phyloP scores from a whole-genome alignment of 1,140 invertebrate genomes.

The Helicoverpa armigera region DNA sequence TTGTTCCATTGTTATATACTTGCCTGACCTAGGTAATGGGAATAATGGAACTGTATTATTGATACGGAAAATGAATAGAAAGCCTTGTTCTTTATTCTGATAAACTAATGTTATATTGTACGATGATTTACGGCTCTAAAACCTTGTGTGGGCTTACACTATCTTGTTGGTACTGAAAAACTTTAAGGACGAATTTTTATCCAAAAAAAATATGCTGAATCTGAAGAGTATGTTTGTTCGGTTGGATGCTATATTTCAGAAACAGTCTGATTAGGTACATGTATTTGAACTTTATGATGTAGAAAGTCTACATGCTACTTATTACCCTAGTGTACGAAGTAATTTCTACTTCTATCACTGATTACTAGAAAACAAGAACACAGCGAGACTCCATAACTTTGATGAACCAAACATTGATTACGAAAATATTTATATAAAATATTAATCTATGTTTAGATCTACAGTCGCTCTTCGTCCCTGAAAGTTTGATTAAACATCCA shows the following conservation, averaged over 20 bases:
- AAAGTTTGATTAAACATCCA: constrained; percentile 17
- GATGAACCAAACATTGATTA: constrained; percentile 22
- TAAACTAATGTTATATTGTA: not conserved
- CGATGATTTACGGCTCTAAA: not conserved
- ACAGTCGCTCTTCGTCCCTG: not conserved
- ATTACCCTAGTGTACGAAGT: no score
- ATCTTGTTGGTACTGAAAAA: no score
- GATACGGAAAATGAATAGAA: not conserved
- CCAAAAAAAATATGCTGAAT: no score
- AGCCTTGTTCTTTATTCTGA: constrained; percentile 10
- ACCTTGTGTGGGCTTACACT: no score
- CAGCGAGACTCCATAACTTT: not conserved
- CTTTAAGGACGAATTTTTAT: no score
- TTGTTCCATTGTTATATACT: constrained; percentile 38
- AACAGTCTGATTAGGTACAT: no score
- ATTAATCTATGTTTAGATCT: not conserved
- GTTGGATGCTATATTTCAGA: no score
- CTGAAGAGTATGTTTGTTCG: no score
- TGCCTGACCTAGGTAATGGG: constrained; percentile 8
- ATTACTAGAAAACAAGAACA: not conserved
- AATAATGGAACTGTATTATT: constrained; percentile 6
- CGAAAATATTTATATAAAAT: not conserved
- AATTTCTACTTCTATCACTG: no score
- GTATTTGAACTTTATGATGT: no score
- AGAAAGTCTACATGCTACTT: no score